Conservation (phyloP, 2,888 invertebrate genomes). For the Tetranychus piercei region DNA sequence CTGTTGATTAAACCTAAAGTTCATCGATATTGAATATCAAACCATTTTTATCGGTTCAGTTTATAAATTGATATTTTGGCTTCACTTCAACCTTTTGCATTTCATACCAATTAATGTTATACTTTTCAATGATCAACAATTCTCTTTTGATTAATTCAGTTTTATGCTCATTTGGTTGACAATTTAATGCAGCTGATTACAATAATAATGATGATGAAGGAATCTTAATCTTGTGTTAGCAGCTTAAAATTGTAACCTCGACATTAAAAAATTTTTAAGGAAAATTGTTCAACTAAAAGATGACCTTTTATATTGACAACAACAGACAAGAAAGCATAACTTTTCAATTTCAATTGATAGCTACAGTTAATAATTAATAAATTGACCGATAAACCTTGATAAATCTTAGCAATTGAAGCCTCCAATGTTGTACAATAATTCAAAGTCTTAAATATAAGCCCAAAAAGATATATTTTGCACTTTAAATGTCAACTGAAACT, state of each 20-base stretch:
- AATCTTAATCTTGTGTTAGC: too few species aligned
- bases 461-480: background rate
- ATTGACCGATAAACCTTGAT: slow-evolving; percentile 1
- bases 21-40: background rate
- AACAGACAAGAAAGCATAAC: background rate
- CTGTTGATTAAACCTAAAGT: background rate
- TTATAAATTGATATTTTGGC: background rate
- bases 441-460: too few species aligned
- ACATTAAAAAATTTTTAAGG: background rate
- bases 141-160: background rate
- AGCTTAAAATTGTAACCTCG: background rate
- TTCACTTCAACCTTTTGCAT: too few species aligned
- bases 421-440: too few species aligned
- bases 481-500: background rate
- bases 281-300: background rate
- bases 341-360: background rate
- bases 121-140: too few species aligned
- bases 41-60: too few species aligned
- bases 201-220: too few species aligned
- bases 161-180: background rate
- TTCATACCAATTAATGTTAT: too few species aligned
- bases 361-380: background rate
- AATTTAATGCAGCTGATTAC: background rate
- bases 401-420: too few species aligned
- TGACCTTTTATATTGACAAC: background rate